phyloP scores from a whole-genome alignment of 2,113 vertebrate genomes.

The Dryoscopus gambensis region DNA sequence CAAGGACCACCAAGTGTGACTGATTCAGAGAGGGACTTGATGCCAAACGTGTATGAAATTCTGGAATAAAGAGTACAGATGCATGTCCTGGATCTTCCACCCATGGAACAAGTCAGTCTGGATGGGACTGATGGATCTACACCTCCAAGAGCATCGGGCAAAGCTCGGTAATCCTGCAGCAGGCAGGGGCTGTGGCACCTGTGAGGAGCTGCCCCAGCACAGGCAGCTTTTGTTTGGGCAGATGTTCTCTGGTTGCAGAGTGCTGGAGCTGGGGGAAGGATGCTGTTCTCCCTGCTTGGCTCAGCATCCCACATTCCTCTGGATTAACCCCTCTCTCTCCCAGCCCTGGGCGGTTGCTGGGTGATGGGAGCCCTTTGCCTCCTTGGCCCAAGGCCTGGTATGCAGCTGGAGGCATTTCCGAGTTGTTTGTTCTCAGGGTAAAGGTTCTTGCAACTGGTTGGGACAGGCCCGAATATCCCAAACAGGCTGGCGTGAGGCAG shows the following conservation, averaged over 20 bases:
- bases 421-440: not conserved
- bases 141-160: not conserved
- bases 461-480: not conserved
- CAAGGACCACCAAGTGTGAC: not conserved
- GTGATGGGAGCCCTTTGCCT: not conserved
- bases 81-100: not conserved
- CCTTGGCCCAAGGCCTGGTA: slow-evolving; percentile 14
- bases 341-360: not conserved
- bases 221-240: not conserved
- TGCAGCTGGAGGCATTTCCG: not conserved
- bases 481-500: not conserved
- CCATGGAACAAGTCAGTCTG: not conserved
- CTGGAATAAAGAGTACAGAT: not conserved
- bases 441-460: not conserved
- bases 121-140: not conserved
- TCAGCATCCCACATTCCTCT: not conserved
- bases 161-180: not conserved
- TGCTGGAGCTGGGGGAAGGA: not conserved
- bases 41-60: not conserved
- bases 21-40: not conserved
- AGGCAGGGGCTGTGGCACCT: not conserved
- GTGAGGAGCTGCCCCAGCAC: not conserved
- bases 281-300: not conserved
- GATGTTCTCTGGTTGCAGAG: not conserved
- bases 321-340: not conserved